Evolutionary conservation across 2,797 vertebrate species (phyloP), one percentile per base, ranked within the genome.

Genomic region (Tangara arthus): DNA sequence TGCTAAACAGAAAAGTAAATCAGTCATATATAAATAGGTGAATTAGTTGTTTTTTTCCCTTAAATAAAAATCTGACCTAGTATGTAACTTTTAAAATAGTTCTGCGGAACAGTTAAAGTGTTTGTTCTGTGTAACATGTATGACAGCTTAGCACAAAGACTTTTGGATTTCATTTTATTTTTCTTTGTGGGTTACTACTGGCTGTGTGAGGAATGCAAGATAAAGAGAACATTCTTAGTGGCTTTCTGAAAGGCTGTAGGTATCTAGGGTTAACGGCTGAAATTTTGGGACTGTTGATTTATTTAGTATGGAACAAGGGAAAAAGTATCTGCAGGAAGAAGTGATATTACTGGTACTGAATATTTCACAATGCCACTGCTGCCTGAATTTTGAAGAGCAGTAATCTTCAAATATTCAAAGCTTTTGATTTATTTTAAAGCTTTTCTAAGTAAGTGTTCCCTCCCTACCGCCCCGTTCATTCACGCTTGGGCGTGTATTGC

Each of bases 371-470:
- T 93, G 21, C 24, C 7, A 16, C 6, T 84, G 35, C 47, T 77
- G 47, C 70, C 34, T 90, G 64, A 59, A 56, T 96, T 90, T 46
- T 75, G 82, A 78, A 78, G 68, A 85, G 39, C 57, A 18, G 11
- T 46, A 16, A 56, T 91, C 19, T 81, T 88, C 23, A 85, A 89
- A 85, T 81, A 68, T 39, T 85, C n/a, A 75, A 47, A 85, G 18
- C 18, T 85, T 94, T 61, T 37, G 46, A 60, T 88, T 44, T n/a
- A 73, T 18, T 81, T 73, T 61, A 75, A 41, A 88, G 39, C n/a
- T 75, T 46, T 92, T 53, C 10, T 82, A 23, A 59, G 6, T 37
- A 49, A 85, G 23, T 37, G 27, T 72, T 79, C 35, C 12, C 23
- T 84, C 34, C n/a, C 21, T 39, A 8, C 19, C 0, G 0, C 30